Evolutionary conservation across 92 coral and sea anemone species (phyloP).

Genomic region (Scolanthus callimorphus): DNA sequence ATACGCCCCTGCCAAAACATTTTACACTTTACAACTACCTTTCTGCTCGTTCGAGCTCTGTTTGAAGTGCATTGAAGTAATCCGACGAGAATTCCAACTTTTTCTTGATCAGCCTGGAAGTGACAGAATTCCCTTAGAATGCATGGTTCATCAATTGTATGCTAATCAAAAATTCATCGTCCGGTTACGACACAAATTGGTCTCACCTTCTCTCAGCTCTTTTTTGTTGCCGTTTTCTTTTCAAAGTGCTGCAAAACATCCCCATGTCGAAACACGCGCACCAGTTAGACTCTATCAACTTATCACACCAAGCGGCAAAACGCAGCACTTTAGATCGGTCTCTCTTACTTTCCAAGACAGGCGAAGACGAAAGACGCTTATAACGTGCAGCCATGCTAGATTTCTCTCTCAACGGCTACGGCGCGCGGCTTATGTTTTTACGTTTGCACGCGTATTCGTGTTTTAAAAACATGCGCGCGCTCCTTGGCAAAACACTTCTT

Average conservation of each 20-base stretch:
- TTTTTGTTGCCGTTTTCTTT: not conserved
- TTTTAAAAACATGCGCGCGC: no score
- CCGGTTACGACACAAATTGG: no score
- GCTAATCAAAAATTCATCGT: no score
- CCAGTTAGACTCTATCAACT: not conserved
- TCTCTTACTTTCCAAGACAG: not conserved
- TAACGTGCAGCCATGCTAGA: not conserved
- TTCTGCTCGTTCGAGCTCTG: slow-evolving; percentile 13
- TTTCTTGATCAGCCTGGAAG: slow-evolving; percentile 2
- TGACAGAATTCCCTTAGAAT: no score
- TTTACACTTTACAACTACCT: no score
- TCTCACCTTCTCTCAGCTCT: slow-evolving; percentile 7
- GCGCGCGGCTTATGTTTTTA: no score
- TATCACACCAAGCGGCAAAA: not conserved
- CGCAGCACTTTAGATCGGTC: not conserved
- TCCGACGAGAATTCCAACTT: not conserved
- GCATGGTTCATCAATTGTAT: no score
- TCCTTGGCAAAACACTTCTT: no score
- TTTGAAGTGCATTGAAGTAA: not conserved
- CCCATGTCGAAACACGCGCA: slow-evolving; percentile 1
- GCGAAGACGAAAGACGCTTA: not conserved
- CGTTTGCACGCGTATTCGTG: no score
- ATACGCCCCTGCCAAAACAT: no score
- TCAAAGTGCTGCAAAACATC: slow-evolving; percentile 4
- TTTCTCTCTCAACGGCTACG: no score